Conservation (phyloP, 2,797 vertebrate genomes). For the Sebastes minor region DNA sequence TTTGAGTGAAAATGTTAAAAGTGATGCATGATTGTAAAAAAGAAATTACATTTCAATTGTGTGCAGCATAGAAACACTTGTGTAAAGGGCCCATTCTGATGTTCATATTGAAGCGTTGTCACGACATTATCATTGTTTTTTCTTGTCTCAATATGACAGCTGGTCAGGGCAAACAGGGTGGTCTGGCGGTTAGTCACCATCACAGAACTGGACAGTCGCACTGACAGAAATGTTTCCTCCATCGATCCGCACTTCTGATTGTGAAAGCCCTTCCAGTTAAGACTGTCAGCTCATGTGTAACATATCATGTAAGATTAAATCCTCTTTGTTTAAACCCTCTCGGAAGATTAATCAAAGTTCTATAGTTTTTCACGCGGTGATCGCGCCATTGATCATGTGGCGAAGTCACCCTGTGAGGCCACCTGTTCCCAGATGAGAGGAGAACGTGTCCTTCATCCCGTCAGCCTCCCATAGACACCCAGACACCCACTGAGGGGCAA, state of each 20-base stretch:
- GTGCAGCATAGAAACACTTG: constrained; percentile 30
- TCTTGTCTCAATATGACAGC: constrained; percentile 55
- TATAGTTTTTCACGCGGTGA: constrained; percentile 39
- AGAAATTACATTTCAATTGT: constrained; percentile 34
- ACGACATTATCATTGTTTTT: constrained; percentile 25
- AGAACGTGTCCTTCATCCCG: constrained; percentile 75
- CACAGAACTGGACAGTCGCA: constrained; percentile 45
- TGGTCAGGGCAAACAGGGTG: constrained; percentile 44
- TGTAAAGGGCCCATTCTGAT: constrained; percentile 30
- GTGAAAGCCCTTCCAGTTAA: constrained; percentile 13
- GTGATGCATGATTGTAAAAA: constrained; percentile 66
- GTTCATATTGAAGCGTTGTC: constrained; percentile 36
- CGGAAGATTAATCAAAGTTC: constrained; percentile 81
- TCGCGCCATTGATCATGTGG: constrained; percentile 70
- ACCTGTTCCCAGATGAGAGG: constrained; percentile 78
- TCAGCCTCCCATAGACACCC: constrained; percentile 65
- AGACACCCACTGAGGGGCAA: constrained; percentile 70
- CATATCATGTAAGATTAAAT: constrained; percentile 40
- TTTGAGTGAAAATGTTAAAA: constrained; percentile 43
- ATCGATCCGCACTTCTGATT: constrained; percentile 40
- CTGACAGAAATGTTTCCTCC: constrained; percentile 40
- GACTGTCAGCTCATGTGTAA: constrained; percentile 38
- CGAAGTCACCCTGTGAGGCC: constrained; percentile 78
- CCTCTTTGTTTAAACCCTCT: constrained; percentile 74
- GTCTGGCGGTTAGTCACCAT: constrained; percentile 55